These are phyloP conservation scores for Plutomurus gul DNA, from an alignment of 1,140 invertebrate genomes.

Conservation along the genomic window DNA sequence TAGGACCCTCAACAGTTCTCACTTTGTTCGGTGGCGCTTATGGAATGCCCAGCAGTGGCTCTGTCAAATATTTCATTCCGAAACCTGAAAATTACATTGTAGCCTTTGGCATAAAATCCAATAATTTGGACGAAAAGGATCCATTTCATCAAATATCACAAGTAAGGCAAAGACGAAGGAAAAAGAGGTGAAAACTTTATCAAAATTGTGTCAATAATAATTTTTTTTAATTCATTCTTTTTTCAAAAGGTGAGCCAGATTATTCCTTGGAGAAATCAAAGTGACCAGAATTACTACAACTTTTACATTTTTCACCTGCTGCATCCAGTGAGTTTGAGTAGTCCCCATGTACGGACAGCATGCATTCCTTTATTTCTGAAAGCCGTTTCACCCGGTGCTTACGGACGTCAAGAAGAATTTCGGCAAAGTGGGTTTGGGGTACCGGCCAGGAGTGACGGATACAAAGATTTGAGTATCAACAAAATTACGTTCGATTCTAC, in stretches of 20 bases:
- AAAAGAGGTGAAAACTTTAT: no score
- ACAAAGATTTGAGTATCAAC: not conserved
- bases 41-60: not conserved
- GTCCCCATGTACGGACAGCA: not conserved
- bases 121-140: conserved; percentile 17
- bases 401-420: not conserved
- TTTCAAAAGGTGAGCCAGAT: conserved; percentile 27
- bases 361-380: conserved; percentile 8
- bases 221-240: no score
- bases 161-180: conserved; percentile 11
- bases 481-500: conserved; percentile 8
- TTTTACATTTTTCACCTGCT: conserved; percentile 9
- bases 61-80: conserved; percentile 31
- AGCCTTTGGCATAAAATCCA: not conserved
- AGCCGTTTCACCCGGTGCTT: not conserved
- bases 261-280: not conserved
- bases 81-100: conserved; percentile 25
- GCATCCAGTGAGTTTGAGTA: not conserved
- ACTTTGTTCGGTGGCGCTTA: conserved; percentile 26
- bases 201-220: no score
- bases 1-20: not conserved
- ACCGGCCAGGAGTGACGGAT: not conserved
- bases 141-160: conserved; percentile 1
- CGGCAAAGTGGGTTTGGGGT: not conserved
- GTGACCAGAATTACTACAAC: conserved; percentile 8